These are phyloP conservation scores for Sinhomidia bicolor DNA, from an alignment of 2,888 invertebrate genomes.

Conservation along the genomic window DNA sequence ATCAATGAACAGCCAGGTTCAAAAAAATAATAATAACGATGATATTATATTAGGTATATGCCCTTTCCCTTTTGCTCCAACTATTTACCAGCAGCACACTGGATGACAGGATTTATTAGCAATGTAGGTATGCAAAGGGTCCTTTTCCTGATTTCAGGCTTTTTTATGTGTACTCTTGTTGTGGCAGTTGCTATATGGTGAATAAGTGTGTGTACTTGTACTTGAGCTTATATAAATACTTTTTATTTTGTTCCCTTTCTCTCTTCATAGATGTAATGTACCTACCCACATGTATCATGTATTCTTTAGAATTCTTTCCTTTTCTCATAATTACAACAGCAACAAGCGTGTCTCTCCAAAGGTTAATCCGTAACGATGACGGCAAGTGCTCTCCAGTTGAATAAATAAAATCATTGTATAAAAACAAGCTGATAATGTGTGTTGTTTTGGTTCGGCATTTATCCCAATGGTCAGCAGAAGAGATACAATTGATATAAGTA, in stretches of 20 bases:
- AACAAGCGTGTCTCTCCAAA: slow-evolving; percentile 1
- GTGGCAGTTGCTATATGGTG: neutral
- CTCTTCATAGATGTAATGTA: no score
- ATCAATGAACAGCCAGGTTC: slow-evolving; percentile 1
- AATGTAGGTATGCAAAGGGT: slow-evolving; percentile 28
- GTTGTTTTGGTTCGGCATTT: neutral
- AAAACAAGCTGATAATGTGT: neutral
- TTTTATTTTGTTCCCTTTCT: neutral
- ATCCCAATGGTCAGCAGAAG: neutral
- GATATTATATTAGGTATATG: neutral
- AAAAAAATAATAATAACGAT: slow-evolving; percentile 10
- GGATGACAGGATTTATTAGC: slow-evolving; percentile 65
- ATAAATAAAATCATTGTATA: neutral
- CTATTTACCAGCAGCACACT: neutral
- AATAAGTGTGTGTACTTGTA: neutral
- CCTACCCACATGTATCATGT: no score
- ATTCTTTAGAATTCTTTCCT: neutral
- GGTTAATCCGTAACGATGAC: neutral
- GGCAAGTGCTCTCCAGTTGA: slow-evolving; percentile 15
- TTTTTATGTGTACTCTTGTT: no score
- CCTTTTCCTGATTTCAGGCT: slow-evolving; percentile 12
- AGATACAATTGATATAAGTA: neutral
- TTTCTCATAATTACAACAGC: neutral
- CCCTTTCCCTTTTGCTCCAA: neutral
- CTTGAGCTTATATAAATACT: neutral